phyloP scores from a whole-genome alignment of 2,888 invertebrate species.

The Agonopterix subpropinquella region DNA sequence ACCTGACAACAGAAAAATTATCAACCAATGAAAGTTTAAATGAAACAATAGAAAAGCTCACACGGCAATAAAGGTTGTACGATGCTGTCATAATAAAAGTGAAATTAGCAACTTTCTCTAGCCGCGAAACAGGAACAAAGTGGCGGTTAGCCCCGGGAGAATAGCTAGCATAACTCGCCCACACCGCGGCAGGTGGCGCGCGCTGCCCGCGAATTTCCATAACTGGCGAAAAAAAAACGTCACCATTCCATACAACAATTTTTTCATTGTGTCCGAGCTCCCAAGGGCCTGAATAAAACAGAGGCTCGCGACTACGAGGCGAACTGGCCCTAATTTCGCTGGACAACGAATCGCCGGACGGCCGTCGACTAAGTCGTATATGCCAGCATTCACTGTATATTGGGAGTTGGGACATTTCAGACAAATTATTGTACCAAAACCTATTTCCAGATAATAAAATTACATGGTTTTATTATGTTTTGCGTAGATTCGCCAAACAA shows the following conservation, averaged over 20 bases:
- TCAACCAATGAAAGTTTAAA: too few species aligned
- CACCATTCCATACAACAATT: conserved; percentile 54
- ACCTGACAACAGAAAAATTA: too few species aligned
- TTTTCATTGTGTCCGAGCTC: conserved; percentile 58
- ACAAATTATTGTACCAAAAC: conserved; percentile 18
- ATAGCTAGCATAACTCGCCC: conserved; percentile 14
- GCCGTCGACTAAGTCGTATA: conserved; percentile 38
- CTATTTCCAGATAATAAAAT: too few species aligned
- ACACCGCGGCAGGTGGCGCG: conserved; percentile 48
- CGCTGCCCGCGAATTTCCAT: conserved; percentile 54
- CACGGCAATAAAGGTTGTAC: conserved; percentile 10
- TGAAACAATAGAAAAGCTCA: conserved; percentile 8
- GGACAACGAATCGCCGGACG: conserved; percentile 44
- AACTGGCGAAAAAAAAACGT: conserved; percentile 51
- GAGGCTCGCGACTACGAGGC: conserved; percentile 40
- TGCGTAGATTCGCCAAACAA: conserved; percentile 10
- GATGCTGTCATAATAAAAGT: conserved; percentile 33
- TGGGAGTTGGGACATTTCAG: conserved; percentile 23
- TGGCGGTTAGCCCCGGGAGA: conserved; percentile 33
- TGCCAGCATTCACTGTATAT: conserved; percentile 19
- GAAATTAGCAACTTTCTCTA: conserved; percentile 49
- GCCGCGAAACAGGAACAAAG: conserved; percentile 36
- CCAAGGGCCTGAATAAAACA: conserved; percentile 65
- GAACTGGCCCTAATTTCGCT: conserved; percentile 54
- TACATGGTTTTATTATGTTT: too few species aligned